These are phyloP conservation scores for Agonopterix alstromeriana DNA, from an alignment of 2,888 invertebrate species.

Conservation along the genomic window DNA sequence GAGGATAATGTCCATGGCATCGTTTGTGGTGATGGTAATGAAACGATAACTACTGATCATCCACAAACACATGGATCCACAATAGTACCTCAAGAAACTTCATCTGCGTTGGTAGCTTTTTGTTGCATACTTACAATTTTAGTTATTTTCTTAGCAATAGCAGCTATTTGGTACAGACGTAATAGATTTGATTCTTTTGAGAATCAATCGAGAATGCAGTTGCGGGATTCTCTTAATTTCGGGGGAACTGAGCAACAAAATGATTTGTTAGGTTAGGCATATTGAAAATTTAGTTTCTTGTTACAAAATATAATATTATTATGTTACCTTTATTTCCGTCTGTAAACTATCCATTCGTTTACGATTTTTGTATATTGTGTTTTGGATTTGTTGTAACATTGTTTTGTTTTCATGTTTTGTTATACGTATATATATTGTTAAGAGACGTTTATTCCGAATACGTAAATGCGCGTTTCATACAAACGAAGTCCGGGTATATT, in stretches of 20 bases:
- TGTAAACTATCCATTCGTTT: too few relatives aligned
- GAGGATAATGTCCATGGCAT: conserved; percentile 67
- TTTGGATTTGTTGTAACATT: too few relatives aligned
- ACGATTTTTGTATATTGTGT: too few relatives aligned
- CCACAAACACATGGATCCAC: not conserved
- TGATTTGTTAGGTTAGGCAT: conserved; percentile 25
- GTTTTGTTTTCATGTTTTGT: too few relatives aligned
- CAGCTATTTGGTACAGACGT: not conserved
- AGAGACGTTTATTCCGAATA: too few relatives aligned
- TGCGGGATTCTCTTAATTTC: conserved; percentile 34
- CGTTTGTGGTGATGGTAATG: conserved; percentile 41
- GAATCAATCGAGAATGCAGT: conserved; percentile 28
- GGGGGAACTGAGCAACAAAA: conserved; percentile 32
- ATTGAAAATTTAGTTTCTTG: too few relatives aligned
- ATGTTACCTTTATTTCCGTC: too few relatives aligned
- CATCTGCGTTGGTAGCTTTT: conserved; percentile 16
- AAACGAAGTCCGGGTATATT: too few relatives aligned
- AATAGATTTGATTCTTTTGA: conserved; percentile 12
- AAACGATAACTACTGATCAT: conserved; percentile 1
- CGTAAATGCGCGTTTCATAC: too few relatives aligned
- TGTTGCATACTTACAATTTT: conserved; percentile 27
- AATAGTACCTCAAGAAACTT: not conserved
- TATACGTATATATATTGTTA: too few relatives aligned
- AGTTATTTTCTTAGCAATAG: conserved; percentile 12
- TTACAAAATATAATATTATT: too few relatives aligned